Percentiles rank a stretch among this genome's conserved stretches.
Evolutionary conservation across 2,888 invertebrate genomes (phyloP).

Genomic region (Ametastegia equiseti): DNA sequence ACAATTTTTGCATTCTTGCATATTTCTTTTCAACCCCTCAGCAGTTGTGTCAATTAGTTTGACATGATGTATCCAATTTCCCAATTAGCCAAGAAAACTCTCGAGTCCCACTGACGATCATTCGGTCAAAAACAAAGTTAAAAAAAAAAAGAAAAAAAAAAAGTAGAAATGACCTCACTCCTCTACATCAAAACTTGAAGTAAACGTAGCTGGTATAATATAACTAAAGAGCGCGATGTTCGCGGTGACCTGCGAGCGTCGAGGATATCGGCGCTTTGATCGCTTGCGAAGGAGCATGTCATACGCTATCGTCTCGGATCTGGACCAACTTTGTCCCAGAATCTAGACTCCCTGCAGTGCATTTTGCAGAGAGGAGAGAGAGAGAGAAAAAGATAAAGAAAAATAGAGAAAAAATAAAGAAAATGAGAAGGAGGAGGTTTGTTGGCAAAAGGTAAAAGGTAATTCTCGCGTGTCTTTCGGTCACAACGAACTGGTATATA

Average conservation of each 20-base stretch:
- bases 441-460: background rate
- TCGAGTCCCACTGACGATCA: too few species aligned
- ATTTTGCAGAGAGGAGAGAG: background rate
- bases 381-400: too few species aligned
- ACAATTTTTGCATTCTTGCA: too few species aligned
- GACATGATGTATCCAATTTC: too few species aligned
- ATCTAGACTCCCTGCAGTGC: slow-evolving; percentile 24
- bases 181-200: too few species aligned
- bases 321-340: slow-evolving; percentile 54
- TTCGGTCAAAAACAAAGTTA: too few species aligned
- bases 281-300: slow-evolving; percentile 55
- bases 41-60: too few species aligned
- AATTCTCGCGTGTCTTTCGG: slow-evolving; percentile 1
- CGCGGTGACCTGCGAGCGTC: background rate
- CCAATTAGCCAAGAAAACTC: too few species aligned
- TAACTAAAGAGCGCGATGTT: background rate
- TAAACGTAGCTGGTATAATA: background rate
- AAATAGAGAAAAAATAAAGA: too few species aligned
- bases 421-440: background rate
- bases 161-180: too few species aligned
- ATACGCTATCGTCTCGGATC: slow-evolving; percentile 59
- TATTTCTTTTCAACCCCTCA: too few species aligned
- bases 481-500: background rate
- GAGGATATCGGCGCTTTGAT: slow-evolving; percentile 62
- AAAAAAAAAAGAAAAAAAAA: too few species aligned